These are phyloP conservation scores for Drosophila meridiana DNA, from an alignment of 2,888 invertebrate species.

Conservation along the genomic window DNA sequence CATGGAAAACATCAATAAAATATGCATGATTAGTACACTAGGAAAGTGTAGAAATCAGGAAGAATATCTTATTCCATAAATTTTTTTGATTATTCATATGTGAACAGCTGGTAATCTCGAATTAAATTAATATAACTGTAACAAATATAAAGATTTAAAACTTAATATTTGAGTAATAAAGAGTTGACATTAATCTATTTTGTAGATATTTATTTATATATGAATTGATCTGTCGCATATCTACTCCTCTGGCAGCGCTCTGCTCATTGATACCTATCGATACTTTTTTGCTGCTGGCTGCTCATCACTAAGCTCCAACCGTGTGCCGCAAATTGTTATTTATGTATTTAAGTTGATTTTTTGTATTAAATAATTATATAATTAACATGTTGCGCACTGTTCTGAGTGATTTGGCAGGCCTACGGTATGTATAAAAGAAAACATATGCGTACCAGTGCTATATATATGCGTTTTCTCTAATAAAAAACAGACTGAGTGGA, in stretches of 20 bases:
- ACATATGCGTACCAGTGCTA: neutral
- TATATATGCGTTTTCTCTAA: neutral
- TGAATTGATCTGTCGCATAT: neutral
- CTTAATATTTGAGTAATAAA: neutral
- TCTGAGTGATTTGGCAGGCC: slow-evolving; percentile 67
- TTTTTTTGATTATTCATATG: neutral
- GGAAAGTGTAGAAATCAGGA: neutral
- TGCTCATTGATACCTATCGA: slow-evolving; percentile 21
- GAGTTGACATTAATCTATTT: neutral
- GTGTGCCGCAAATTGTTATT: slow-evolving; percentile 52
- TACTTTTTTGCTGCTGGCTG: neutral
- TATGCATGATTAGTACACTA: neutral
- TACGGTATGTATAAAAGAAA: slow-evolving; percentile 59
- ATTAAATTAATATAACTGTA: neutral
- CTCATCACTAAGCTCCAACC: slow-evolving; percentile 35
- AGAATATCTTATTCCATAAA: neutral
- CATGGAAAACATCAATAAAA: neutral
- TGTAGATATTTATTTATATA: neutral
- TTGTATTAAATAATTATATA: slow-evolving; percentile 69
- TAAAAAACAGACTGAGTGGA: slow-evolving; percentile 36
- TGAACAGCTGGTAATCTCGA: neutral
- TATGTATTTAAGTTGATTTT: slow-evolving; percentile 56
- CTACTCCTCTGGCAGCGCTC: neutral
- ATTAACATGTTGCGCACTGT: slow-evolving; percentile 73
- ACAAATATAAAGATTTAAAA: neutral